Percentiles rank a stretch among this genome's conserved stretches.
Conservation (phyloP, 2,113 vertebrate genomes). For the Urocynchramus pylzowi region DNA sequence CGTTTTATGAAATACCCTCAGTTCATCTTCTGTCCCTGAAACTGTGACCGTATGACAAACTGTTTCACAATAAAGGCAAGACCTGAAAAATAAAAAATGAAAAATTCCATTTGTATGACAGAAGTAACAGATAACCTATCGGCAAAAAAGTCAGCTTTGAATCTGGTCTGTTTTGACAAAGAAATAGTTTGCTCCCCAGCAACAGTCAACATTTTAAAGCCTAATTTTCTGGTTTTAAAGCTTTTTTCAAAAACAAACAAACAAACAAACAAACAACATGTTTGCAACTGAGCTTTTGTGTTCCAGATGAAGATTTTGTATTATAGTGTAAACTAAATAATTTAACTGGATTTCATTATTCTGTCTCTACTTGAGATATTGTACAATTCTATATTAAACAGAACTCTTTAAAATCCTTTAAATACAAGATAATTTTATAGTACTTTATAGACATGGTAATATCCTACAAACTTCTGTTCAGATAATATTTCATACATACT, state of each 20-base stretch:
- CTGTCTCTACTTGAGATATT: background rate
- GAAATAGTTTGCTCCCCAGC: background rate
- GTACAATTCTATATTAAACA: background rate
- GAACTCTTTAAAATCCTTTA: background rate
- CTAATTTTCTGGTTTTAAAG: background rate
- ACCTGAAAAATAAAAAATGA: constrained; percentile 64
- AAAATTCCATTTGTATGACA: background rate
- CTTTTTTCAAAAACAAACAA: background rate
- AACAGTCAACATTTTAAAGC: background rate
- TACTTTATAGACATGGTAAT: background rate
- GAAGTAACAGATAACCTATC: background rate
- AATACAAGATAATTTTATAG: background rate
- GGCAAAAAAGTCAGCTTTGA: background rate
- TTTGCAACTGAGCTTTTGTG: background rate
- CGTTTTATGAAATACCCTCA: constrained; percentile 74
- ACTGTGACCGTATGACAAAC: constrained; percentile 81
- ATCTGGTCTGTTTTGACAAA: background rate
- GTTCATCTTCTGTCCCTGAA: constrained; percentile 68
- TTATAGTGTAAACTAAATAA: background rate
- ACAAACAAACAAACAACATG: background rate
- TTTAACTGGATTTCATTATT: background rate
- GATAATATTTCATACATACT: background rate
- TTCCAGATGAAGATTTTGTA: background rate
- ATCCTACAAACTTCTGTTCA: background rate
- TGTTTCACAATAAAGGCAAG: constrained; percentile 68